These are phyloP conservation scores for Calameuta idolon DNA, from an alignment of 2,888 invertebrate genomes.

Conservation along the genomic window DNA sequence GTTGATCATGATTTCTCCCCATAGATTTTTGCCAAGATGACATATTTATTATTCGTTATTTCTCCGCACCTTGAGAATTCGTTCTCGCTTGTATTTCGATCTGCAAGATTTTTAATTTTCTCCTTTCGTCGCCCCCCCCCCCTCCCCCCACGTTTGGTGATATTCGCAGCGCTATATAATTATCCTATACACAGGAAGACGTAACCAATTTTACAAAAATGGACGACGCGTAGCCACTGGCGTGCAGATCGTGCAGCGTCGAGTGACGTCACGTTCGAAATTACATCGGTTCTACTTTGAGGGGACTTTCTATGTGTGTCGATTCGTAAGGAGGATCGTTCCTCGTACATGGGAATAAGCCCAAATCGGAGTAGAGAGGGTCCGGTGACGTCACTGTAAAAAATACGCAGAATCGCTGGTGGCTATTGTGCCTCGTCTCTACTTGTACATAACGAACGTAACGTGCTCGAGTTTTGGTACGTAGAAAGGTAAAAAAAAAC, in stretches of 20 bases:
- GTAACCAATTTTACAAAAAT: not conserved
- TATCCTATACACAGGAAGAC: not conserved
- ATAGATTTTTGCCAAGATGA: slow-evolving; percentile 5
- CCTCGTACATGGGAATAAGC: too few relatives aligned
- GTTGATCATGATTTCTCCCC: slow-evolving; percentile 24
- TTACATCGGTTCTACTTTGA: too few relatives aligned
- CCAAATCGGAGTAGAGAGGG: too few relatives aligned
- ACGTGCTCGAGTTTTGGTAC: not conserved
- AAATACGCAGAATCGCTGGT: too few relatives aligned
- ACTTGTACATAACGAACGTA: not conserved
- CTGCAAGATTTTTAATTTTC: not conserved
- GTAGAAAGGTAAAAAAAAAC: not conserved
- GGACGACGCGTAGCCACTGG: too few relatives aligned
- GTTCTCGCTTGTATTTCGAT: not conserved
- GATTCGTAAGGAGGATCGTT: too few relatives aligned
- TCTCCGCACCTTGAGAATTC: not conserved
- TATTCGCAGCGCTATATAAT: not conserved
- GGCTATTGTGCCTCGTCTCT: too few relatives aligned
- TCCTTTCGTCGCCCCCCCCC: not conserved
- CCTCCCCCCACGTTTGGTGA: not conserved
- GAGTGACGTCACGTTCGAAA: not conserved
- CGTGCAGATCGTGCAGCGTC: too few relatives aligned
- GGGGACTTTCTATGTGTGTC: too few relatives aligned
- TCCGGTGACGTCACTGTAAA: too few relatives aligned
- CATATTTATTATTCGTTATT: not conserved